A percentile compares a stretch with the other conserved stretches of the same genome.
Conservation (phyloP, 2,113 vertebrate genomes). For the Nesoenas mayeri region DNA sequence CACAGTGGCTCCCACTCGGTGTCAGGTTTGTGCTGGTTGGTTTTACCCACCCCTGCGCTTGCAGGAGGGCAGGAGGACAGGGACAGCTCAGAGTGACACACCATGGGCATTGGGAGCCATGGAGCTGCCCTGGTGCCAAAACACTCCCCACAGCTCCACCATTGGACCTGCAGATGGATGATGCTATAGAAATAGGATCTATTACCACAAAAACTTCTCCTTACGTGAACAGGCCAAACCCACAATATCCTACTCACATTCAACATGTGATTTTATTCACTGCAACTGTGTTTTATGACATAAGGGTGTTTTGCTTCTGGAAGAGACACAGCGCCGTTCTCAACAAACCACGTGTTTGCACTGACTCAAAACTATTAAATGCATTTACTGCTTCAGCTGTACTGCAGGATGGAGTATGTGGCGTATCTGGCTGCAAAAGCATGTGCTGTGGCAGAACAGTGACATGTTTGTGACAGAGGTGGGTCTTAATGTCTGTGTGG, state of each 20-base stretch:
- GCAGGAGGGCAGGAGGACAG: background rate
- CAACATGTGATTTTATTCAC: background rate
- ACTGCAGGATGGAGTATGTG: background rate
- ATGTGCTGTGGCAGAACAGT: background rate
- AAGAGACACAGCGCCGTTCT: background rate
- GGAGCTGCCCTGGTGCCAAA: background rate
- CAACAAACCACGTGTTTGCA: background rate
- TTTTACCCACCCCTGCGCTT: background rate
- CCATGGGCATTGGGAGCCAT: background rate
- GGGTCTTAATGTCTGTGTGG: background rate
- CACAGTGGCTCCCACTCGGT: background rate
- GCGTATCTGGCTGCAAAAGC: background rate
- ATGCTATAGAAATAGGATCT: background rate
- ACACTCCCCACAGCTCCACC: background rate
- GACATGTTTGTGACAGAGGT: background rate
- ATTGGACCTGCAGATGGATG: accelerated
- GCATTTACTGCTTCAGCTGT: background rate
- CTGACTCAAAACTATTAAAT: background rate
- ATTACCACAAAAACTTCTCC: background rate
- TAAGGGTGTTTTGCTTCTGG: background rate
- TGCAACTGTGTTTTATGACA: background rate
- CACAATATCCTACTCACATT: background rate
- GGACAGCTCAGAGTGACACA: background rate
- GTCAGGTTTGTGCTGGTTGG: background rate
- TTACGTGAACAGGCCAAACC: background rate